phyloP scores from a whole-genome alignment of 2,797 vertebrate species.

The Pseudomugil tenellus region DNA sequence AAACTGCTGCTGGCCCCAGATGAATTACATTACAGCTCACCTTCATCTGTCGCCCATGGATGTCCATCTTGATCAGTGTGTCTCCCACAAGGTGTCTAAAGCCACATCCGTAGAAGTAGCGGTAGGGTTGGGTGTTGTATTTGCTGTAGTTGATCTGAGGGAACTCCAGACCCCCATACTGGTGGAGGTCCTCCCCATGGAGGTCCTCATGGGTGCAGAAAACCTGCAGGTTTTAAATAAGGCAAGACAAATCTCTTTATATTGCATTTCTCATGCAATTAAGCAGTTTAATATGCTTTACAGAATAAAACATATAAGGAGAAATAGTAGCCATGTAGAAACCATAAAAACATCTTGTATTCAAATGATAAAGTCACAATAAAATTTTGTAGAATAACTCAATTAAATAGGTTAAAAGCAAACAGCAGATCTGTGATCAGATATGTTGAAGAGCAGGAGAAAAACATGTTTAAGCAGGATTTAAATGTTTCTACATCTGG shows the following conservation, averaged over 20 bases:
- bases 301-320: not conserved
- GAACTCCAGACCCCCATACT: conserved; percentile 89
- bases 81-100: conserved; percentile 89
- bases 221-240: conserved; percentile 73
- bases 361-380: no score
- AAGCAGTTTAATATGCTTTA: not conserved
- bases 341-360: no score
- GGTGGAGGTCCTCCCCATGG: conserved; percentile 81
- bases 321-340: no score
- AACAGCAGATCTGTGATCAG: no score
- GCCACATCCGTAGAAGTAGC: conserved; percentile 92
- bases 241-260: not conserved
- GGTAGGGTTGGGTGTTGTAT: conserved; percentile 86
- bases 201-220: conserved; percentile 89
- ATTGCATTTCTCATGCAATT: no score
- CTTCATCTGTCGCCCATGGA: conserved; percentile 86
- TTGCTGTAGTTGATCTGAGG: conserved; percentile 90
- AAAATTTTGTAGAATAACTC: no score
- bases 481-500: no score
- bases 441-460: no score
- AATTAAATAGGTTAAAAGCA: no score
- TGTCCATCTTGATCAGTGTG: conserved; percentile 89
- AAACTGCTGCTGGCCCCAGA: no score
- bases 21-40: no score
- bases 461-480: no score